Evolutionary conservation across 2,797 vertebrate species (phyloP).

Genomic region (Astyanax mexicanus): DNA sequence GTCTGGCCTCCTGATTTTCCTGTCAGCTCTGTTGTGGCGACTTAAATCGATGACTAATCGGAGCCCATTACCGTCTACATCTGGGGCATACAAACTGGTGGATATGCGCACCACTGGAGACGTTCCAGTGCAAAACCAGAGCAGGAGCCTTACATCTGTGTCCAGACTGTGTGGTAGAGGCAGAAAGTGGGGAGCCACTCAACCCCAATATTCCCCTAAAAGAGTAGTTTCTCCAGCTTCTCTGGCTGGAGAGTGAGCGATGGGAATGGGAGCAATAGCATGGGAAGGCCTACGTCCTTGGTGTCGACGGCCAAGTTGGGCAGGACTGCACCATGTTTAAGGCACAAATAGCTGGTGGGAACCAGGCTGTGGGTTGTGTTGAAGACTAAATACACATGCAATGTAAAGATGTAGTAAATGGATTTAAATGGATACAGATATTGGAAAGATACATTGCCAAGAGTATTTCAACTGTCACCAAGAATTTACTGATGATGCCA

Average conservation of each 20-base stretch:
- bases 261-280: slow-evolving; percentile 2
- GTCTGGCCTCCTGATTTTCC: slow-evolving; percentile 64
- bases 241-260: slow-evolving; percentile 40
- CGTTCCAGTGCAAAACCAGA: slow-evolving; percentile 54
- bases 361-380: no score
- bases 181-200: neutral
- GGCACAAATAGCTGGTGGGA: no score
- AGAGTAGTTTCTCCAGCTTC: slow-evolving; percentile 58
- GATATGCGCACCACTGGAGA: slow-evolving; percentile 40
- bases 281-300: neutral
- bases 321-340: neutral
- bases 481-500: neutral
- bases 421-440: no score
- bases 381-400: no score
- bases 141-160: slow-evolving; percentile 55
- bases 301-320: neutral
- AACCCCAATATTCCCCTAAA: neutral
- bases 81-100: slow-evolving; percentile 56
- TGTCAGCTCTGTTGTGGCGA: slow-evolving; percentile 71
- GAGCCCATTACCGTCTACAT: slow-evolving; percentile 72
- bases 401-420: no score
- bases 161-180: neutral
- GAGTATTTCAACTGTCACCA: neutral
- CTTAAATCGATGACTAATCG: slow-evolving; percentile 75
- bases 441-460: no score